Evolutionary conservation across 2,888 invertebrate species (phyloP), one percentile per base, ranked within the genome.

Genomic region (Alitta virens): DNA sequence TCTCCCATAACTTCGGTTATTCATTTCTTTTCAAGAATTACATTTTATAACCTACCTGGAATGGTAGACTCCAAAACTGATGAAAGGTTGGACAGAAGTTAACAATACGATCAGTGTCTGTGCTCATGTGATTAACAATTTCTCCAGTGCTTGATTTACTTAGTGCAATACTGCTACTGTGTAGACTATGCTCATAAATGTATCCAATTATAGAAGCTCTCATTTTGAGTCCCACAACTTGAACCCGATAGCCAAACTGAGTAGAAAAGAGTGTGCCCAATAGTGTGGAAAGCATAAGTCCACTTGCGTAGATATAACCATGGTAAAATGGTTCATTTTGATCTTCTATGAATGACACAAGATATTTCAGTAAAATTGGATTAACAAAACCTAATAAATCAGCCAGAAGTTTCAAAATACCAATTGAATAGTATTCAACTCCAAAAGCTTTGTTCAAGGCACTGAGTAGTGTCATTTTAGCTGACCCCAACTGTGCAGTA

Each of bases 81-180:
- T 98, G 98, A 80, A 99, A 96, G 83, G 94, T 95, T 1, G 93
- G 90, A 82, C 94, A 95, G 24, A 96, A 92, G 82, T 96, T 96
- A 0, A 95, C 91, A 70, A 98, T 92, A 71, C 97, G 87, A 79
- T 97, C 95, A 0, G 92, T 91, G 80, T 99, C 98, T 0, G 94
- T 94, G 33, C 95, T 96, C 91, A 98, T 94, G 72, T 94, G 91
- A 83, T 98, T 98, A 1, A 96, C 88, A 62, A 98, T 90, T 84
- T 97, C 92, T 0, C 97, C 97, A 46, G 90, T 72, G 50, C 70
- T 76, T 64, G 80, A 82, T 23, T 68, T 70, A 14, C 83, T 77
- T 58, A 85, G 71, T 1, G 79, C 74, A 16, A 83, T 79, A 61
- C 78, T 77, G 65, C 80, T 83, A 12, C 85, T 77, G 24, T 83